Evolutionary conservation across 1,140 invertebrate species (phyloP).

Genomic region (Caerostris darwini): DNA sequence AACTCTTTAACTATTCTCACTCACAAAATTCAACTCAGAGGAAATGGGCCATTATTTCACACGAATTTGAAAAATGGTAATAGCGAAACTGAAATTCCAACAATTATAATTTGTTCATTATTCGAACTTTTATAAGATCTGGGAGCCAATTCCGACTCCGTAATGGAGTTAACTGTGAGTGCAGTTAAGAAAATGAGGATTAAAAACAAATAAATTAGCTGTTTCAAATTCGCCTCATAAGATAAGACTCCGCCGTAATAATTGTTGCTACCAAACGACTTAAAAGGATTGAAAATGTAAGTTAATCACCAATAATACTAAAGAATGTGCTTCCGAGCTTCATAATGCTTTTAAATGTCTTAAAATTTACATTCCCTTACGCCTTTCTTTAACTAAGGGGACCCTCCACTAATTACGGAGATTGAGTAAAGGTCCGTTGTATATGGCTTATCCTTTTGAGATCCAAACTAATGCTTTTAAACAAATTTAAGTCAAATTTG

Average conservation of each 20-base stretch:
- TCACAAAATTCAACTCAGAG: too few species aligned
- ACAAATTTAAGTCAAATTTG: too few species aligned
- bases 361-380: background rate
- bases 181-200: conserved; percentile 5
- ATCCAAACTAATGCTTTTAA: too few species aligned
- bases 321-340: conserved; percentile 2
- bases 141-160: background rate
- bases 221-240: background rate
- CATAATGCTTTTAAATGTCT: conserved; percentile 16
- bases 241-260: background rate
- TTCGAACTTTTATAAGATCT: background rate
- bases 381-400: background rate
- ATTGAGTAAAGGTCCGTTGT: too few species aligned
- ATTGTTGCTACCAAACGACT: background rate
- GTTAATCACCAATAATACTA: conserved; percentile 16
- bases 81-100: background rate
- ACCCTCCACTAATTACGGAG: background rate
- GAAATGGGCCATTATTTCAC: background rate
- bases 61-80: background rate
- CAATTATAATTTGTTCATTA: conserved; percentile 2
- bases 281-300: conserved; percentile 17
- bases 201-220: conserved; percentile 13
- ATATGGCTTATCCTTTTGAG: too few species aligned
- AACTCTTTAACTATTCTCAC: too few species aligned
- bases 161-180: background rate